Conservation (phyloP, 1,140 invertebrate genomes). For the Agrilus planipennis region DNA sequence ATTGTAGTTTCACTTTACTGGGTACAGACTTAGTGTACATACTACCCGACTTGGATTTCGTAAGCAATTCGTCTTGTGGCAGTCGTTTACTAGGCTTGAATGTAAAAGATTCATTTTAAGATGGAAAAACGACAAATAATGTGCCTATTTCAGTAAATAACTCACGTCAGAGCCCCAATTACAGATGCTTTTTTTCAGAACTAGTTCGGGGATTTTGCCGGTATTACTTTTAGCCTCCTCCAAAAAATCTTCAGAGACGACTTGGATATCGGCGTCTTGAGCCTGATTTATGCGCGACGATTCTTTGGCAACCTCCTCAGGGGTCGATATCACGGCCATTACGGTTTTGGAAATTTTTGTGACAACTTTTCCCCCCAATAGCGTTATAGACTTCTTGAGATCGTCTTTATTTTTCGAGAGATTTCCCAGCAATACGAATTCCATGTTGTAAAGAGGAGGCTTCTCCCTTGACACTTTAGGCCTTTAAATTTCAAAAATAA, state of each 20-base stretch:
- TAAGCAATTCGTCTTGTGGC: slow-evolving; percentile 36
- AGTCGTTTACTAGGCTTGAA: slow-evolving; percentile 44
- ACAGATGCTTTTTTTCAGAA: slow-evolving; percentile 63
- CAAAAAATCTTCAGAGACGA: slow-evolving; percentile 70
- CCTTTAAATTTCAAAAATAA: slow-evolving; percentile 29
- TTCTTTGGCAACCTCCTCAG: slow-evolving; percentile 58
- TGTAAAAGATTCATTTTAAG: too few species aligned
- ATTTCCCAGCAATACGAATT: slow-evolving; percentile 63
- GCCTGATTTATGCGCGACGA: slow-evolving; percentile 51
- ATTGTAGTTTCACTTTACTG: slow-evolving; percentile 57
- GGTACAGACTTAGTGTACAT: slow-evolving; percentile 52
- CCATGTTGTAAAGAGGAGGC: slow-evolving; percentile 64
- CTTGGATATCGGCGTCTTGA: slow-evolving; percentile 58
- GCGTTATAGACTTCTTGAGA: slow-evolving; percentile 55
- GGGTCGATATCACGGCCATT: slow-evolving; percentile 65
- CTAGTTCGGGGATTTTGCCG: slow-evolving; percentile 46
- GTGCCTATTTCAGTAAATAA: slow-evolving; percentile 10
- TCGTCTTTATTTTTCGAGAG: slow-evolving; percentile 45
- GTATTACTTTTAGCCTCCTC: slow-evolving; percentile 49
- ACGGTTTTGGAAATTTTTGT: slow-evolving; percentile 51
- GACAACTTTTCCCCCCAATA: slow-evolving; percentile 62
- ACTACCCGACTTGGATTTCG: slow-evolving; percentile 49
- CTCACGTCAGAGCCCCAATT: slow-evolving; percentile 71
- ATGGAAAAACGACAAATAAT: too few species aligned
- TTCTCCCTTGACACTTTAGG: slow-evolving; percentile 44